These are phyloP conservation scores for Myotis myotis DNA, from an alignment of 2,797 vertebrate species.

Conservation along the genomic window DNA sequence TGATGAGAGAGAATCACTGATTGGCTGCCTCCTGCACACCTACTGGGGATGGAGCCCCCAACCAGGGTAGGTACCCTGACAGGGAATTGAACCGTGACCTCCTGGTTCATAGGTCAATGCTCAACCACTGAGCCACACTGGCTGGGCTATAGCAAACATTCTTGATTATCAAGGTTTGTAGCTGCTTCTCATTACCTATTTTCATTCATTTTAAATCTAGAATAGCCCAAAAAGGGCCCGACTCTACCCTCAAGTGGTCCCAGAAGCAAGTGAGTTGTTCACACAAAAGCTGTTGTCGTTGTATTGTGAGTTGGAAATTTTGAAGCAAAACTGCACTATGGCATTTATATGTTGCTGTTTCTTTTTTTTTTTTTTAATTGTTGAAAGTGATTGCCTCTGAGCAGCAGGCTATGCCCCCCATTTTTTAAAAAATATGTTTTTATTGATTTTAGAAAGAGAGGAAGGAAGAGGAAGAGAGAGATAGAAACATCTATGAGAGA, in stretches of 20 bases:
- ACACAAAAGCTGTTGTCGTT: not conserved
- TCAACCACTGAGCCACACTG: too few relatives aligned
- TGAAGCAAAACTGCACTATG: not conserved
- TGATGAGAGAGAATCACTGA: too few relatives aligned
- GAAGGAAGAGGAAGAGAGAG: not conserved
- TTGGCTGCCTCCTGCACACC: too few relatives aligned
- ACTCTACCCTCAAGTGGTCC: not conserved
- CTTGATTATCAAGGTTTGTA: not conserved
- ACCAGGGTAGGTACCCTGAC: too few relatives aligned
- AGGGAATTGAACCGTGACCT: too few relatives aligned
- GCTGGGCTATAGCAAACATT: not conserved
- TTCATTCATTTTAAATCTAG: not conserved
- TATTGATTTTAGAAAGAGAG: not conserved
- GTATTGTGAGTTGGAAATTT: not conserved
- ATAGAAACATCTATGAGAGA: not conserved
- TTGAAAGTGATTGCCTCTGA: too few relatives aligned
- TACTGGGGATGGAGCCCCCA: too few relatives aligned
- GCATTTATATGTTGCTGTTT: not conserved
- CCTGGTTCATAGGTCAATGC: too few relatives aligned
- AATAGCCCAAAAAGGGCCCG: not conserved
- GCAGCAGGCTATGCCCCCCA: too few relatives aligned
- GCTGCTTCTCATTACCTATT: not conserved
- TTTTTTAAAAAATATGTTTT: not conserved
- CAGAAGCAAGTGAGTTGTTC: not conserved
- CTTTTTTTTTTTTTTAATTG: not conserved